Evolutionary conservation across 2,113 vertebrate species (phyloP), one percentile per base, ranked within the genome.

Genomic region (Limnothrissa miodon): DNA sequence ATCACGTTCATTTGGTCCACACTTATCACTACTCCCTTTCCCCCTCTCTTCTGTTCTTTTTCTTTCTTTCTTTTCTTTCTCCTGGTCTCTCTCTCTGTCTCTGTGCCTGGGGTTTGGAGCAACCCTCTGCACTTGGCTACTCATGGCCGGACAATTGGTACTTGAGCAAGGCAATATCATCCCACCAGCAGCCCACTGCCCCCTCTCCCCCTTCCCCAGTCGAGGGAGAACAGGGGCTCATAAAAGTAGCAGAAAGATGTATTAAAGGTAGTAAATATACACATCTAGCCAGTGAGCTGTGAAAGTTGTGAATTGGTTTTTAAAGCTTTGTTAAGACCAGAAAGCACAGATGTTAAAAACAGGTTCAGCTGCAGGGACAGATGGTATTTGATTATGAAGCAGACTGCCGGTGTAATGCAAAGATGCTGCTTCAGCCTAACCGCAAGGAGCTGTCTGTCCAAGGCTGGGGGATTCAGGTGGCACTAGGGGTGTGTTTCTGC

Each of bases 341-440:
- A 96, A 95, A 94, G 96, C 97, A 97, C 98, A 99, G 98, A 98
- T 99, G 98, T 97, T 98, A 96, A 97, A 97, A 97, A 98, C 97
- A 98, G 97, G 97, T 98, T 98, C 97, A 98, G 97, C 98, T 97
- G 96, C 96, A 97, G 96, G 94, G 97, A 97, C 98, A 99, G 98
- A 99, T 99, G 98, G 97, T 97, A 98, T 98, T 99, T 99, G 97
- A 99, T 99, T 98, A 98, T 97, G 94, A 96, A 98, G 95, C 98
- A 99, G 97, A 98, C 96, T 96, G 96, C 96, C 96, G 95, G 94
- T 95, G 96, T 96, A 97, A 97, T 96, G 96, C 96, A 96, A 96
- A 96, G 96, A 97, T 95, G 96, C 95, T 93, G 94, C 94, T 95
- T 93, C 95, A 95, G 95, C 96, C 95, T 95, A 95, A 95, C 95